These are phyloP conservation scores for Lampropteryx suffumata DNA, from an alignment of 2,888 invertebrate species.

Conservation along the genomic window DNA sequence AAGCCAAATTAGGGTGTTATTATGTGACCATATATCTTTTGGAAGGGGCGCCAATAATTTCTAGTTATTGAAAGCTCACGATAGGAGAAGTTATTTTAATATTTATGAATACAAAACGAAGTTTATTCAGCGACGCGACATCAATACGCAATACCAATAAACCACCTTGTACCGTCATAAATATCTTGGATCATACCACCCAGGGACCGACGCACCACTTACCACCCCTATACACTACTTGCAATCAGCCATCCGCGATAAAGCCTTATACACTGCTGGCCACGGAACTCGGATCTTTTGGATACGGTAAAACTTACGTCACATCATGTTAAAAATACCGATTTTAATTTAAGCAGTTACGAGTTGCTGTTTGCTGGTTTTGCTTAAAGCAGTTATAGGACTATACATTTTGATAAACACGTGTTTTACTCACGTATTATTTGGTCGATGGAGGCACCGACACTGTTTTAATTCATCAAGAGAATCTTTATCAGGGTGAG, in stretches of 20 bases:
- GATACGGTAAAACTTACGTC: not conserved
- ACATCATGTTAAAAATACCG: no score
- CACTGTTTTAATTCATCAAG: no score
- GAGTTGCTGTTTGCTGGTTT: no score
- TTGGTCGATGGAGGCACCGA: no score
- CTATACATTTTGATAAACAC: no score
- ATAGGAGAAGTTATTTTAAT: conserved; percentile 7
- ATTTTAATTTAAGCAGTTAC: no score
- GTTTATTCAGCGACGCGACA: conserved; percentile 21
- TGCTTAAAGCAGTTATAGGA: no score
- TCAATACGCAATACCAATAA: conserved; percentile 33
- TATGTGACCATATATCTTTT: not conserved
- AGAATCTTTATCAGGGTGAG: no score
- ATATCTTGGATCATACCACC: conserved; percentile 28
- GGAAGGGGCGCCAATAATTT: not conserved
- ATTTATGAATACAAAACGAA: conserved; percentile 20
- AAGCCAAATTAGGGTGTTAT: no score
- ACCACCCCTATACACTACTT: conserved; percentile 29
- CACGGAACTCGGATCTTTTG: conserved; percentile 10
- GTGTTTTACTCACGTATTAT: no score
- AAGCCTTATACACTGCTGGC: conserved; percentile 41
- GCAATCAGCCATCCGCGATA: conserved; percentile 28
- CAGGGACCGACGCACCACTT: conserved; percentile 21
- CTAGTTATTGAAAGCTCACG: conserved; percentile 7
- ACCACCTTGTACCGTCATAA: conserved; percentile 29